Base-by-base conservation (phyloP, 2,888 invertebrate species). In the Clusia tigrina region DNA sequence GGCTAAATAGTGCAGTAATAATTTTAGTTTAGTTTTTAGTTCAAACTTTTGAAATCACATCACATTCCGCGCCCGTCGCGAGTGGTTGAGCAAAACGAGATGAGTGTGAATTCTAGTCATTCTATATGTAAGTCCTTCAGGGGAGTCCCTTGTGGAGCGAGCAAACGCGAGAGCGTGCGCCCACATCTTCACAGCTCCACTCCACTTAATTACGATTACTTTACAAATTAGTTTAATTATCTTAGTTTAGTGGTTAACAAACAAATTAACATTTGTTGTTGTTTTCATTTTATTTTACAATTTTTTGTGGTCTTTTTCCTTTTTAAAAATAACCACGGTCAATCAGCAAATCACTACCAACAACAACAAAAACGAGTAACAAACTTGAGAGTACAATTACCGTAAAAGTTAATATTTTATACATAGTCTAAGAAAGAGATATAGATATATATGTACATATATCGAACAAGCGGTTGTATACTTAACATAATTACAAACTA, bases 31-130 rank as follows among this genome's bases (percentile, higher is more conserved):
- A 69, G 68, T 66, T 69, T 48, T 26, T 51, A 55, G 54, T n/a
- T 2, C 17, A 20, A 26, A 24, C 24, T 26, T 46, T 61, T 12
- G 52, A 48, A 26, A 15, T 3, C 54, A 54, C 17, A n/a, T n/a
- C n/a, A 26, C 54, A 18, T 17, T 32, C 20, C 18, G 6, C 32
- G 17, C 5, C 22, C 37, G 6, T 37, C 17, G 9, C 26, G 15
- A 37, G 54, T 55, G 54, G 52, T 60, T 46, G n/a, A n/a, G n/a
- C 23, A 62, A 59, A 62, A 63, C 54, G 66, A 77, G 71, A 74
- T 72, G 80, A 80, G 80, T 80, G 80, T 81, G 68, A 81, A 69
- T 81, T 81, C 80, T 80, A 80, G 80, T 80, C 80, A 79, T 78
- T 71, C 68, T 56, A 22, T 72, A 69, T 70, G 25, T 54, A 54